Evolutionary conservation across 1,140 invertebrate genomes (phyloP).

Genomic region (Drosophila novamexicana): DNA sequence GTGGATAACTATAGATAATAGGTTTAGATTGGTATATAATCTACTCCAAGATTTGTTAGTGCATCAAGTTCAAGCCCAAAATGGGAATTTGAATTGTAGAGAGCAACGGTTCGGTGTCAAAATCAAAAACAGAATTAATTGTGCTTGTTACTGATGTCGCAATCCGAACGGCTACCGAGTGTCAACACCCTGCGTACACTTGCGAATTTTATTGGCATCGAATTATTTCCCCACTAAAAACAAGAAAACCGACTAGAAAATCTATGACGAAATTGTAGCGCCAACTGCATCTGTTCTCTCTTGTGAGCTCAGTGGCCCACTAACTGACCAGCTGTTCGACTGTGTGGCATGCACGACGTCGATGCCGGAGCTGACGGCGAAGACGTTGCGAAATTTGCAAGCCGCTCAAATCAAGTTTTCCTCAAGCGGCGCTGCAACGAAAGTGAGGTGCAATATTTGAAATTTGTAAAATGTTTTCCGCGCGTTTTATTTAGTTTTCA

Average conservation of each 20-base stretch:
- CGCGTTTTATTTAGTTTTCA: slow-evolving; percentile 63
- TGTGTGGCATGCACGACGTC: slow-evolving; percentile 2
- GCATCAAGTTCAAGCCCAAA: slow-evolving; percentile 37
- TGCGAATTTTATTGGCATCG: slow-evolving; percentile 41
- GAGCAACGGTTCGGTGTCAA: slow-evolving; percentile 20
- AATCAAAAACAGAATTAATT: slow-evolving; percentile 31
- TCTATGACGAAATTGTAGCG: slow-evolving; percentile 63
- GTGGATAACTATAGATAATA: too few species aligned
- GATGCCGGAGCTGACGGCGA: not conserved
- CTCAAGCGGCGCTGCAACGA: slow-evolving; percentile 38
- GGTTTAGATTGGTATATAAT: not conserved
- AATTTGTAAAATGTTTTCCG: slow-evolving; percentile 54
- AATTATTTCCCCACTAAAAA: slow-evolving; percentile 46
- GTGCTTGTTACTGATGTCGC: slow-evolving; percentile 36
- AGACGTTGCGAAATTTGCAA: slow-evolving; percentile 59
- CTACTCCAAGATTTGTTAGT: not conserved
- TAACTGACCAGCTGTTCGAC: slow-evolving; percentile 36
- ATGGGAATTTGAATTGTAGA: not conserved
- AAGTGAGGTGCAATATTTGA: slow-evolving; percentile 56
- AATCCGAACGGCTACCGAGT: slow-evolving; percentile 34
- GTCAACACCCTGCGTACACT: slow-evolving; percentile 50
- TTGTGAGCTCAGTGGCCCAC: slow-evolving; percentile 15
- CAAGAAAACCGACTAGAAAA: slow-evolving; percentile 27
- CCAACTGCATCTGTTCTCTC: slow-evolving; percentile 46
- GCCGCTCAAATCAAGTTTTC: slow-evolving; percentile 76